A percentile compares a stretch with the other conserved stretches of the same genome.
Evolutionary conservation across 2,888 invertebrate genomes (phyloP).

Genomic region (Sturmia bella): DNA sequence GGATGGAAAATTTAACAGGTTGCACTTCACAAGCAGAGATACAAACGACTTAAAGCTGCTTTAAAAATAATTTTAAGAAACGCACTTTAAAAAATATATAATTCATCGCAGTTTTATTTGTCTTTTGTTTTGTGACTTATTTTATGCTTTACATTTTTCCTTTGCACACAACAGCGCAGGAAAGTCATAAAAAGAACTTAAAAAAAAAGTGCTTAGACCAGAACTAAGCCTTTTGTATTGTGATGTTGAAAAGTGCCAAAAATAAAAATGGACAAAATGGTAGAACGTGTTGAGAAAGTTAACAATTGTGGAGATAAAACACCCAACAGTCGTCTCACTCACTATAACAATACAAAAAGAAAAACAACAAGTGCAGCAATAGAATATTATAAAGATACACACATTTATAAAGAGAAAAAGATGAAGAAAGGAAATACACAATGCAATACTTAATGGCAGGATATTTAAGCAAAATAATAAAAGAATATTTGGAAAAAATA

Average conservation of each 20-base stretch:
- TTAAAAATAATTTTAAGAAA: not conserved
- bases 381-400: constrained; percentile 31
- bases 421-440: constrained; percentile 46
- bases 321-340: constrained; percentile 24
- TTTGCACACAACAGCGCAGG: not conserved
- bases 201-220: constrained; percentile 6
- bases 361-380: constrained; percentile 33
- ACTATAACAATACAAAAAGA: constrained; percentile 9
- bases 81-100: not conserved
- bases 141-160: constrained; percentile 13
- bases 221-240: constrained; percentile 44
- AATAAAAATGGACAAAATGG: constrained; percentile 67
- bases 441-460: constrained; percentile 47
- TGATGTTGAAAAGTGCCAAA: constrained; percentile 62
- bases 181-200: not conserved
- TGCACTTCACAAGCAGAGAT: constrained; percentile 1
- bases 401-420: constrained; percentile 22
- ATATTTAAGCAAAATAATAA: constrained; percentile 44
- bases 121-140: not conserved
- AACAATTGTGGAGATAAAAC: constrained; percentile 59
- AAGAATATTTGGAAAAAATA: constrained; percentile 7
- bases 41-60: not conserved
- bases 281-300: constrained; percentile 67
- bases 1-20: constrained; percentile 6
- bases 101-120: not conserved